Evolutionary conservation across 1,140 invertebrate genomes (phyloP), one percentile per base, ranked within the genome.

Genomic region (Calycopis cecrops): DNA sequence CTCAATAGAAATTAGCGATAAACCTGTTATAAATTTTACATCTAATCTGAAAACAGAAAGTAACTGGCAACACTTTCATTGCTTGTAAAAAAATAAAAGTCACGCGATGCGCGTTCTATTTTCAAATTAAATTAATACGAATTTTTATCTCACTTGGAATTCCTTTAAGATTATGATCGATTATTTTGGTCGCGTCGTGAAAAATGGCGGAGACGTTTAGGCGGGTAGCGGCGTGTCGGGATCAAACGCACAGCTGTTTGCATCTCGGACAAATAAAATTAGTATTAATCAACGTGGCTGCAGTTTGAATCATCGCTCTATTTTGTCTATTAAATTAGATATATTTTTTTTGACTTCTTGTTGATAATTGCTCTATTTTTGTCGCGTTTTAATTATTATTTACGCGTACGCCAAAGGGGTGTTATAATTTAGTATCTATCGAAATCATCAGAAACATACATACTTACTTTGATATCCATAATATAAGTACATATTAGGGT

Each of bases 211-310:
- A 69, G 73, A 76, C 73, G 66, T 76, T 73, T 73, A 67, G 72
- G 73, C 69, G 71, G 65, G 57, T 65, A 56, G 55, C 59, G 59
- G 69, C 74, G 77, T 82, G 69, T 76, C 80, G 80, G 65, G 79
- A 84, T 86, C 82, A 86, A 86, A 85, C 69, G 70, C 63, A 67
- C 79, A 77, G 79, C 77, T 75, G 76, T 62, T 63, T 71, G 65
- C 73, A 71, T 74, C 69, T 76, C 69, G 73, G 69, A 83, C 76
- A 82, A 84, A 86, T 86, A 80, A 86, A 84, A 86, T 64, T 73
- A 59, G 65, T 70, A 86, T 84, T 77, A 82, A 86, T 84, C 83
- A 86, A 79, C 49, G 35, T 42, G 33, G 54, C 50, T 54, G 57
- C 57, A 54, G 55, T 63, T 28, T 34, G 28, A 50, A 50, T 33